Percentiles rank a stretch among this genome's conserved stretches.
phyloP scores from a whole-genome alignment of 2,113 vertebrate species.

The Otocyon megalotis region DNA sequence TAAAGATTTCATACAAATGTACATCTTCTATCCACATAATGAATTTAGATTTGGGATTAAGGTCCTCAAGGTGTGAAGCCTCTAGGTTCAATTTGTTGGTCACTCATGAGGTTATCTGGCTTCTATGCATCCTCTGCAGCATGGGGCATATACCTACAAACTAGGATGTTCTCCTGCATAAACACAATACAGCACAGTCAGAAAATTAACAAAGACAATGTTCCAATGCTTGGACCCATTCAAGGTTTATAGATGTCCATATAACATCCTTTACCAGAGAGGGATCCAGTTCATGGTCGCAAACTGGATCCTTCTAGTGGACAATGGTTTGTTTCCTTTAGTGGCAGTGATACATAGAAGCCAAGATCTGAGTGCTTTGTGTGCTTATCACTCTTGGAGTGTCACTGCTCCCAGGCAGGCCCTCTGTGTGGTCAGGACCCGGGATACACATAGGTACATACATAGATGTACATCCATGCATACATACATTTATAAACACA shows the following conservation, averaged over 20 bases:
- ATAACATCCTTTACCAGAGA: background rate
- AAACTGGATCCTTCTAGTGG: background rate
- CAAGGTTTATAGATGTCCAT: background rate
- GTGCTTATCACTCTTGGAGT: background rate
- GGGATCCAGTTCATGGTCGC: background rate
- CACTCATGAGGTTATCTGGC: background rate
- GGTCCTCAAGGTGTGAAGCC: background rate
- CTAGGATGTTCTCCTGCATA: background rate
- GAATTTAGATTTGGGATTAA: background rate
- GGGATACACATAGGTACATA: too few relatives aligned
- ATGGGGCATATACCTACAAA: background rate
- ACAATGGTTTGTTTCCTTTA: background rate
- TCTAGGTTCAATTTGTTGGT: background rate
- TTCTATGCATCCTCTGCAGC: accelerated
- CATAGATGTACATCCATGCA: too few relatives aligned
- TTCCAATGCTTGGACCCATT: background rate
- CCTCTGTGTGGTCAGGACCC: background rate
- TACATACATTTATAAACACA: too few relatives aligned
- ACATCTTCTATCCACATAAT: background rate
- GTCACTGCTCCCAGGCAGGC: background rate
- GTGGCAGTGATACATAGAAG: background rate
- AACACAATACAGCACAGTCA: background rate
- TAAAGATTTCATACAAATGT: background rate
- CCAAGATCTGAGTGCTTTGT: background rate
- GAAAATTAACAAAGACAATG: background rate